Evolutionary conservation across 1,140 invertebrate species (phyloP), one percentile per base, ranked within the genome.

Genomic region (Panagrolaimus sp.): DNA sequence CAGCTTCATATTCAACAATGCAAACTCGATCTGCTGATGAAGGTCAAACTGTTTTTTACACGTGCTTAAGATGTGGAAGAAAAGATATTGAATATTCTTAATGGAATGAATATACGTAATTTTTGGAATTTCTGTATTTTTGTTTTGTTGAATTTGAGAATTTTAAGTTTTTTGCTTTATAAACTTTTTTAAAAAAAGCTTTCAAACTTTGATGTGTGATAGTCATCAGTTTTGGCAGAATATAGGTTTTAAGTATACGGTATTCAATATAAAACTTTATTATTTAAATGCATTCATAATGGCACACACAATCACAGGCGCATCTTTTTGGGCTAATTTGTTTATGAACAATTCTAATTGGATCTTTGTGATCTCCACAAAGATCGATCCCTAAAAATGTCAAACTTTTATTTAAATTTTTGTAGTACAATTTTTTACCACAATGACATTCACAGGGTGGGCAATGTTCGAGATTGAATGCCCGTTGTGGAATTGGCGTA

Each of bases 31-130:
- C 93, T 7, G 94, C 94, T 45, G 95, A 98, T 89, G 95, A 98
- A 90, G 95, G 95, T 0, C 95, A 98, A 85, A 98, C 95, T 14
- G 92, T 98, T 5, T 97, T 98, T 85, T 98, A 94, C 75, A 94
- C 92, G 4, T 98, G 95, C 86, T 88, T 90, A 24, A 90, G 91
- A 79, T 98, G 95, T 91, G 90, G 90, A 90, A 91, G 88, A 55
- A 79, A 81, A 52, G 69, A 68, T 62, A 83, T 82, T 32, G 80
- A 81, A 71, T 83, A 81, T 64, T 78, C 80, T 9, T 81, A 76
- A 67, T 69, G 32, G 7, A 38, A 38, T 38, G 2, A 38, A 38
- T 38, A 38, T 38, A 4, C 32, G 7, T 38, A 38, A 4, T 4
- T 38, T 38, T 38, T 38, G 32, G 2, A 4, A 38, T 4, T 2